Evolutionary conservation across 2,797 vertebrate genomes (phyloP).

Genomic region (Pelochelys cantorii): DNA sequence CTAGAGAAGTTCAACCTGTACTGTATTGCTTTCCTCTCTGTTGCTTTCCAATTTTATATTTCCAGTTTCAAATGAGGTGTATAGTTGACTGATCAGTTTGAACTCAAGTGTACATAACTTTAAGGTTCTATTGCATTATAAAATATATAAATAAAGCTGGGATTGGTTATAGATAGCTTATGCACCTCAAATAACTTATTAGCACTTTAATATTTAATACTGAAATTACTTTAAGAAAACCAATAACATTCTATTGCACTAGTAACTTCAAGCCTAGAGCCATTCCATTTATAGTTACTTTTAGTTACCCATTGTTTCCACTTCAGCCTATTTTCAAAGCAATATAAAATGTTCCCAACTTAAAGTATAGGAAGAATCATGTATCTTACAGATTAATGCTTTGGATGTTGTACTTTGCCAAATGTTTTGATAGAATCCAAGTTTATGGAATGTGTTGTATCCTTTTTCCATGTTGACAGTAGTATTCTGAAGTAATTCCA

Average conservation of each 20-base stretch:
- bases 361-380: neutral
- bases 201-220: conserved; percentile 16
- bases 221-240: neutral
- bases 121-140: neutral
- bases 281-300: neutral
- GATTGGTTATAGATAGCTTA: neutral
- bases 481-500: neutral
- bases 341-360: neutral
- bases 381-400: neutral
- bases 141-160: neutral
- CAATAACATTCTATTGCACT: neutral
- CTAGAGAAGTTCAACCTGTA: too few relatives aligned
- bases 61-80: too few relatives aligned
- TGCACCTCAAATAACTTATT: neutral
- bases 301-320: neutral
- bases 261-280: neutral
- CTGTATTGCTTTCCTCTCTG: too few relatives aligned
- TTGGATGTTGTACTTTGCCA: neutral
- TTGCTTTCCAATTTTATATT: too few relatives aligned
- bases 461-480: neutral
- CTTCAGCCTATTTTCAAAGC: neutral
- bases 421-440: neutral
- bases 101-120: too few relatives aligned
- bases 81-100: too few relatives aligned
- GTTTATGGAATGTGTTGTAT: neutral